Percentiles rank a stretch among this genome's conserved stretches.
These are phyloP conservation scores for Nasonia vitripennis DNA, from an alignment of 1,140 invertebrate genomes.

Conservation along the genomic window DNA sequence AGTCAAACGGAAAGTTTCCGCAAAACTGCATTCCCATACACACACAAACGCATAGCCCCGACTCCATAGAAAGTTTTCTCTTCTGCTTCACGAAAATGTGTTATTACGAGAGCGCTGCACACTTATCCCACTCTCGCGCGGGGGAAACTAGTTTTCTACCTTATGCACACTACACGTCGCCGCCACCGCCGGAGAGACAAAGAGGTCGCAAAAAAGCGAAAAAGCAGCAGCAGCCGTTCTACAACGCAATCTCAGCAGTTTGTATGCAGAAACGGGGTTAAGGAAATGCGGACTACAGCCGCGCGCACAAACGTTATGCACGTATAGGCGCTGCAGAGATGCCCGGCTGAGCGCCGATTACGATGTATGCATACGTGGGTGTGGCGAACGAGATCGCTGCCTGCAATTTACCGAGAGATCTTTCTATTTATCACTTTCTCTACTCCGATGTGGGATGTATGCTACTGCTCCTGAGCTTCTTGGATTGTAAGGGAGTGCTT, in stretches of 20 bases:
- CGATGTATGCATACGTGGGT: background rate
- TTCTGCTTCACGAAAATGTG: background rate
- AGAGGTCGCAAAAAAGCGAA: background rate
- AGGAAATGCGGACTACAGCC: background rate
- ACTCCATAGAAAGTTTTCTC: background rate
- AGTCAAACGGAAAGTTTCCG: background rate
- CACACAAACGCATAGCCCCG: background rate
- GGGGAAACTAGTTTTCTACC: constrained; percentile 5
- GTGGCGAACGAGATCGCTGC: background rate
- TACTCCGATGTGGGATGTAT: background rate
- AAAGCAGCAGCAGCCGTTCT: background rate
- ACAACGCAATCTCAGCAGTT: background rate
- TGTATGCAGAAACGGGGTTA: background rate
- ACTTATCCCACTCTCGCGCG: background rate
- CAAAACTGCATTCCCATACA: background rate
- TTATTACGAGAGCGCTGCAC: background rate
- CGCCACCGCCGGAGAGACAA: background rate
- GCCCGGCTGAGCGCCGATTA: background rate
- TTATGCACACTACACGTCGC: background rate
- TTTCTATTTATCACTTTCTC: background rate
- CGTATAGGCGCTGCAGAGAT: background rate
- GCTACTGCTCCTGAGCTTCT: too few species aligned
- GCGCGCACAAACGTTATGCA: background rate
- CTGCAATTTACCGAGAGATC: background rate
- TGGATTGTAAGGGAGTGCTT: too few species aligned